Percentiles rank a stretch among this genome's conserved stretches.
Conservation (phyloP, 2,797 vertebrate species). For the Onychomys arenicola region DNA sequence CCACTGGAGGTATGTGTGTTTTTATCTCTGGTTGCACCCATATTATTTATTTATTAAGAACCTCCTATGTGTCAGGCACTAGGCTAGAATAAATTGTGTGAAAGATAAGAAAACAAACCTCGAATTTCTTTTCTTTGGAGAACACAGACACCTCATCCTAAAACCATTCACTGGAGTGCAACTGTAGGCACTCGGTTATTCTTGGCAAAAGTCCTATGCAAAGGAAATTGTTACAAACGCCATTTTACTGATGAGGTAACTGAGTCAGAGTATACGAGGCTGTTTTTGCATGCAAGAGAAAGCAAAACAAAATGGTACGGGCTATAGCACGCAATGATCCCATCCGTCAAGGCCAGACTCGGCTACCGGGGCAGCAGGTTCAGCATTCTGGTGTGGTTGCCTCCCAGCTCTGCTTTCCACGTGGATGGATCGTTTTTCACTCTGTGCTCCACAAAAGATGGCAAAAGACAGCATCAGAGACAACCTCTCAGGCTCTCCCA, state of each 20-base stretch:
- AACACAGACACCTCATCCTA: background rate
- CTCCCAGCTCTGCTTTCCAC: background rate
- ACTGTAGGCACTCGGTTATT: conserved; percentile 11
- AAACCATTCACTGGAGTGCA: background rate
- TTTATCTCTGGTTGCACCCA: background rate
- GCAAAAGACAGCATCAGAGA: background rate
- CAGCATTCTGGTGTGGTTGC: background rate
- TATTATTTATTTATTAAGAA: background rate
- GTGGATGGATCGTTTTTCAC: background rate
- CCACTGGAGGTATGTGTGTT: background rate
- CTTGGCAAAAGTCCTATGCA: background rate
- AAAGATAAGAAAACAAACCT: background rate
- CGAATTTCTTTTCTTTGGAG: conserved; percentile 33
- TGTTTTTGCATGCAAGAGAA: background rate
- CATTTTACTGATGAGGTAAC: conserved; percentile 44
- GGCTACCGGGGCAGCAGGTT: background rate
- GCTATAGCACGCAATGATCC: background rate
- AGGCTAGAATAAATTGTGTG: background rate
- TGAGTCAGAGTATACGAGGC: background rate
- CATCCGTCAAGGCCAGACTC: background rate
- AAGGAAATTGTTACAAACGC: background rate
- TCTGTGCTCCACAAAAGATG: background rate
- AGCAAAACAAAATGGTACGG: background rate
- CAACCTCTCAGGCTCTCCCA: background rate
- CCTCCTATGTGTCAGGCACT: background rate